Conservation (phyloP, 2,888 invertebrate species). For the Lordiphosa fenestrarum region DNA sequence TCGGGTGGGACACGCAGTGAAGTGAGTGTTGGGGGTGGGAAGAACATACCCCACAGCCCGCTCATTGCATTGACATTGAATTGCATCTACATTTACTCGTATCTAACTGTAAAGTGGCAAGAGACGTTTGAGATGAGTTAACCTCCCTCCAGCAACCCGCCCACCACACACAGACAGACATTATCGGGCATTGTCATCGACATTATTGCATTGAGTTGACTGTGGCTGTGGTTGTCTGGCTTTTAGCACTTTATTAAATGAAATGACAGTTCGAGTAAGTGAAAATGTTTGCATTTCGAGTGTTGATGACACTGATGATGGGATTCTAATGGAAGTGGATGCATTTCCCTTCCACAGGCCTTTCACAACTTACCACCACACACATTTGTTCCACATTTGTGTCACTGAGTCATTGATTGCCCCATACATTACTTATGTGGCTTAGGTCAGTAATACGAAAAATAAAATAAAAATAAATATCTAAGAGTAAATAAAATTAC, state of each 20-base stretch:
- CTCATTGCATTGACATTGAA: slow-evolving; percentile 58
- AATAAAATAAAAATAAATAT: neutral
- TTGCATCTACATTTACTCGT: slow-evolving; percentile 39
- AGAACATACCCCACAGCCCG: slow-evolving; percentile 2
- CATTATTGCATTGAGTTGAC: slow-evolving; percentile 6
- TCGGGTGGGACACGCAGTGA: neutral
- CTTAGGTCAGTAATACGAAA: slow-evolving; percentile 55
- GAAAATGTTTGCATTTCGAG: slow-evolving; percentile 23
- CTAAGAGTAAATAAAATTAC: slow-evolving; percentile 12
- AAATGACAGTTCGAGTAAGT: slow-evolving; percentile 12
- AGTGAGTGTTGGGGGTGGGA: neutral
- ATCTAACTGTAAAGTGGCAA: slow-evolving; percentile 49
- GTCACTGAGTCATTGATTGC: slow-evolving; percentile 21
- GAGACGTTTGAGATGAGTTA: slow-evolving; percentile 26
- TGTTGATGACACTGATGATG: slow-evolving; percentile 21
- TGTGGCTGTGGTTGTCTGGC: slow-evolving; percentile 14
- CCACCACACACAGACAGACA: neutral
- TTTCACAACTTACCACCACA: too few species aligned
- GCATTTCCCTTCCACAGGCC: neutral
- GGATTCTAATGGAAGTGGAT: slow-evolving; percentile 2
- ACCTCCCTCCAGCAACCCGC: slow-evolving; percentile 1
- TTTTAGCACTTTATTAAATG: slow-evolving; percentile 32
- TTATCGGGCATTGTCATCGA: slow-evolving; percentile 16
- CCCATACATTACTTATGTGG: slow-evolving; percentile 15
- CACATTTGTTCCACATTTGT: neutral